phyloP scores from a whole-genome alignment of 2,888 invertebrate genomes.

The Drosophila anomalata region DNA sequence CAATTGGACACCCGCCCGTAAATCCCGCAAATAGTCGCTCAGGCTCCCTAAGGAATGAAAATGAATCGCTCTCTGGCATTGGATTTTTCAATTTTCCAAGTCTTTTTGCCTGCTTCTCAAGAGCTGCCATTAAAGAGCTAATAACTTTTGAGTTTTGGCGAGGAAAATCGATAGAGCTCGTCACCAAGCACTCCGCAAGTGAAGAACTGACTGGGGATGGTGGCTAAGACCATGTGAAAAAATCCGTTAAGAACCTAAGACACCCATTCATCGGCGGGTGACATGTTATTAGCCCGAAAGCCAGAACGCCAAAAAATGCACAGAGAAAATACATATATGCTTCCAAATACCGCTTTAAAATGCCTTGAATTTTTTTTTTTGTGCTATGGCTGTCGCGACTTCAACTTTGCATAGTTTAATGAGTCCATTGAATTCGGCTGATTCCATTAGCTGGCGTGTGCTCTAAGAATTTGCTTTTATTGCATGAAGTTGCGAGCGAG shows the following conservation, averaged over 20 bases:
- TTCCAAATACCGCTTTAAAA: neutral
- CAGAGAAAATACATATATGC: neutral
- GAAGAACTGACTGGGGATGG: slow-evolving; percentile 55
- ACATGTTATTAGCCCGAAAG: slow-evolving; percentile 53
- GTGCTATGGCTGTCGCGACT: slow-evolving; percentile 3
- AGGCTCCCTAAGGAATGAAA: slow-evolving; percentile 12
- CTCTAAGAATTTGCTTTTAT: slow-evolving; percentile 15
- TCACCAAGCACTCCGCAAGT: slow-evolving; percentile 61
- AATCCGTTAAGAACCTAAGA: slow-evolving; percentile 61
- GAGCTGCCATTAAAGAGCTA: slow-evolving; percentile 55
- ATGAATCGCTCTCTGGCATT: slow-evolving; percentile 9
- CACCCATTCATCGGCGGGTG: slow-evolving; percentile 44
- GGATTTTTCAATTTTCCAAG: slow-evolving; percentile 9
- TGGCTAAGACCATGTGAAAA: slow-evolving; percentile 56
- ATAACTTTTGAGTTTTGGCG: slow-evolving; percentile 65
- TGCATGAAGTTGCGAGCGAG: slow-evolving; percentile 34
- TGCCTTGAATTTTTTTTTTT: neutral
- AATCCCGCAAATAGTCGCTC: neutral
- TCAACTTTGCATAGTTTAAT: slow-evolving; percentile 35
- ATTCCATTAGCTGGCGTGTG: slow-evolving; percentile 29
- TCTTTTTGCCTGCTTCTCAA: slow-evolving; percentile 52
- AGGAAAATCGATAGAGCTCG: slow-evolving; percentile 64
- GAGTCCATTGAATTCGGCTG: slow-evolving; percentile 12
- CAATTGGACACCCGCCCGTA: slow-evolving; percentile 11
- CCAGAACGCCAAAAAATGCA: slow-evolving; percentile 9